Evolutionary conservation across 1,140 invertebrate species (phyloP).

Genomic region (Melipona quadrifasciata): DNA sequence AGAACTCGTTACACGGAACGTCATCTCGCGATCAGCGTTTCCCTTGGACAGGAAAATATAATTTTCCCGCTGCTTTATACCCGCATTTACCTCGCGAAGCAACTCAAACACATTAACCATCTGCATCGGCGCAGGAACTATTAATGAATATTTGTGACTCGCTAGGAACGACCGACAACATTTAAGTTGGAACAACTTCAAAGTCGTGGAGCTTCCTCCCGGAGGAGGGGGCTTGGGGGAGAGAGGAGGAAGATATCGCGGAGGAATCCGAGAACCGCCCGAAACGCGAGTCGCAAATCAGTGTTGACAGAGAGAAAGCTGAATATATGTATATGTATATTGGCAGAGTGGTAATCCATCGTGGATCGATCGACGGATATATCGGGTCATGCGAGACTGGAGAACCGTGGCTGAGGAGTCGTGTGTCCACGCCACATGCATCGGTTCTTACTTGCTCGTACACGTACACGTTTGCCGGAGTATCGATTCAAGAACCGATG

Average conservation of each 20-base stretch:
- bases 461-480: background rate
- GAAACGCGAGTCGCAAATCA: conserved; percentile 31
- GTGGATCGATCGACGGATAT: conserved; percentile 41
- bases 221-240: too few species aligned
- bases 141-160: conserved; percentile 1
- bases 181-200: conserved; percentile 5
- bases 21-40: too few species aligned
- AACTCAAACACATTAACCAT: background rate
- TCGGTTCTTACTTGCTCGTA: background rate
- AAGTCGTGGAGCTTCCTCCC: background rate
- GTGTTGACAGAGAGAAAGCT: conserved; percentile 43
- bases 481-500: conserved; percentile 46
- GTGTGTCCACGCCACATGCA: conserved; percentile 1
- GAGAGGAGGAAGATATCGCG: background rate
- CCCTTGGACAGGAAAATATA: background rate
- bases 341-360: conserved; percentile 34
- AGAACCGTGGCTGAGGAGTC: conserved; percentile 49
- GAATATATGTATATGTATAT: conserved; percentile 34
- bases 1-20: too few species aligned
- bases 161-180: background rate
- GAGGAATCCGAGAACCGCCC: conserved; percentile 13
- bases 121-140: background rate
- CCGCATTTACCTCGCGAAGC: background rate
- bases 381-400: conserved; percentile 38
- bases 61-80: background rate